phyloP scores from a whole-genome alignment of 2,888 invertebrate genomes.

The Thereva nobilitata region DNA sequence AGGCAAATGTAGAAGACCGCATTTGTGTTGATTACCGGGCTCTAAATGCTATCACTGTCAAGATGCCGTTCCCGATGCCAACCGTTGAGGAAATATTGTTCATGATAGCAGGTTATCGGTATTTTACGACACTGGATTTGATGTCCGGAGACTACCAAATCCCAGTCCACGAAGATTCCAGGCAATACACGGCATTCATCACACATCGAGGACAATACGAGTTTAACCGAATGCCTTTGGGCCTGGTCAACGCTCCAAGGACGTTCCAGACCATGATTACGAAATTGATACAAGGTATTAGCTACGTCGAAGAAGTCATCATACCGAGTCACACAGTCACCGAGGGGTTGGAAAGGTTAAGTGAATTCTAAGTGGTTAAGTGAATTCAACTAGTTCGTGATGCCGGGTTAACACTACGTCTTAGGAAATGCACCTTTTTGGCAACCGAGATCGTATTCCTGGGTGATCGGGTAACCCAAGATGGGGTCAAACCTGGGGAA shows the following conservation, averaged over 20 bases:
- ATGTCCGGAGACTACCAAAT: conserved; percentile 51
- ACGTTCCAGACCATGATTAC: no score
- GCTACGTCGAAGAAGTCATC: conserved; percentile 41
- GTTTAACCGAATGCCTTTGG: conserved; percentile 53
- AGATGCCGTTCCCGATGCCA: conserved; percentile 51
- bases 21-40: conserved; percentile 47
- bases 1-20: conserved; percentile 44
- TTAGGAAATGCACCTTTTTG: no score
- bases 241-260: conserved; percentile 52
- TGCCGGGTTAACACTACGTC: conserved; percentile 43
- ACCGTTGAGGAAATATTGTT: conserved; percentile 53
- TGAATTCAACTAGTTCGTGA: conserved; percentile 35
- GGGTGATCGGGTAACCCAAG: no score
- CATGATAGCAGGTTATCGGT: conserved; percentile 45
- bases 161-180: conserved; percentile 48
- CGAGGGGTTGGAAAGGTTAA: conserved; percentile 43
- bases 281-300: conserved; percentile 43
- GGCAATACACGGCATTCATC: conserved; percentile 51
- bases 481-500: no score
- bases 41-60: conserved; percentile 48
- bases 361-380: conserved; percentile 42
- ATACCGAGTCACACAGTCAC: conserved; percentile 42
- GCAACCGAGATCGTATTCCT: no score
- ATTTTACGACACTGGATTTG: conserved; percentile 50
- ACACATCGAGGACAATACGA: conserved; percentile 53